These are phyloP conservation scores for Empidonax alnorum DNA, from an alignment of 2,113 vertebrate genomes.

Conservation along the genomic window DNA sequence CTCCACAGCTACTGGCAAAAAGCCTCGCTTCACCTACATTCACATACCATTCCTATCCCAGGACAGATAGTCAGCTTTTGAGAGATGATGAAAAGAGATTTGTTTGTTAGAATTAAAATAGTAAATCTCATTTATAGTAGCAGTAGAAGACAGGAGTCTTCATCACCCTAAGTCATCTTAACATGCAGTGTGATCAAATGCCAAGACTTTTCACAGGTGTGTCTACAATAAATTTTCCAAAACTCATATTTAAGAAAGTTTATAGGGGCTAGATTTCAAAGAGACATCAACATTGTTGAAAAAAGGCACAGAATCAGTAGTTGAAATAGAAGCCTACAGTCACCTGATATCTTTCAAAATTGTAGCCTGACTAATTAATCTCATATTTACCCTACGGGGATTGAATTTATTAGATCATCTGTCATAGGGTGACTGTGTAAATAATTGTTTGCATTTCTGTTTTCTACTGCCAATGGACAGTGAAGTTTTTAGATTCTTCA, in stretches of 20 bases:
- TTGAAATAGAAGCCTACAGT: neutral
- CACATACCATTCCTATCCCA: neutral
- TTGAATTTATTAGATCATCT: neutral
- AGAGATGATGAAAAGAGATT: neutral
- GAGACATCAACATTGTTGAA: neutral
- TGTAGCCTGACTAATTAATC: neutral
- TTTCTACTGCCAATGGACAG: neutral
- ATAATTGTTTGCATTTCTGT: neutral
- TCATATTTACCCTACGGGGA: neutral
- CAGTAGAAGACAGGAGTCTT: neutral
- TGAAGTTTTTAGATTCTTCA: neutral
- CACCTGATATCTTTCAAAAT: neutral
- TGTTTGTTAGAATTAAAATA: neutral
- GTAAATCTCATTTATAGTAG: neutral
- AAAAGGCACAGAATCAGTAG: neutral
- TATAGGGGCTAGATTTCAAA: neutral
- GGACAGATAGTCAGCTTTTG: neutral
- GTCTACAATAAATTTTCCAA: neutral
- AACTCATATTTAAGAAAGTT: neutral
- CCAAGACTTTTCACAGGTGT: neutral
- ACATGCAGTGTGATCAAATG: neutral
- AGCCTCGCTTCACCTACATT: neutral
- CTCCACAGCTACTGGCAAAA: neutral
- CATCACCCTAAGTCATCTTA: neutral
- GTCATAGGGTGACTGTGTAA: neutral